These are phyloP conservation scores for Orchesellides sinensis DNA, from an alignment of 2,888 invertebrate genomes.

Conservation along the genomic window DNA sequence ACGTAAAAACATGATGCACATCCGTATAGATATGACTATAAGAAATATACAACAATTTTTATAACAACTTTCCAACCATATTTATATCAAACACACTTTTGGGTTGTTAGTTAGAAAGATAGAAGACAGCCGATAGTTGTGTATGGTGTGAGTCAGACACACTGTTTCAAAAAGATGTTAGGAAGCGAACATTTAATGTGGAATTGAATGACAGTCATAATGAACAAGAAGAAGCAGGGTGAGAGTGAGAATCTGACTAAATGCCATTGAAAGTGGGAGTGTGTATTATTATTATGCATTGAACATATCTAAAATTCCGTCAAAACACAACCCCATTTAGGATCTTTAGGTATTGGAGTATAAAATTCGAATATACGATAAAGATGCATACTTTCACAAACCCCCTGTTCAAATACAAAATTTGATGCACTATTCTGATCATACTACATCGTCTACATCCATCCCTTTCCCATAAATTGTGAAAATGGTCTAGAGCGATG, in stretches of 20 bases:
- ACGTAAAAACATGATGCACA: neutral
- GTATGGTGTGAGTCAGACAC: conserved; percentile 42
- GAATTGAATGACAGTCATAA: conserved; percentile 32
- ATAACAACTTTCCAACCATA: neutral
- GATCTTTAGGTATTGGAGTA: neutral
- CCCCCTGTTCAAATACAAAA: neutral
- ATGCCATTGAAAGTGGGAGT: conserved; percentile 7
- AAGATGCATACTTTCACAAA: neutral
- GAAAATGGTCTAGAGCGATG: neutral
- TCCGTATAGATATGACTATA: neutral
- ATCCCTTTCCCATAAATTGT: conserved; percentile 18
- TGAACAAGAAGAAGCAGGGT: conserved; percentile 34
- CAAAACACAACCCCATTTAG: conserved; percentile 34
- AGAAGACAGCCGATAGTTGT: neutral
- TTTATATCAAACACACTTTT: neutral
- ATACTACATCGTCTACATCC: neutral
- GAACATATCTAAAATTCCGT: conserved; percentile 39
- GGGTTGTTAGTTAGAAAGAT: neutral
- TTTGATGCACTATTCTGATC: conserved; percentile 14
- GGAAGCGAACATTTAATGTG: neutral
- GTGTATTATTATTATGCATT: neutral
- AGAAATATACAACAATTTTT: conserved; percentile 7
- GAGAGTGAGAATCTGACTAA: conserved; percentile 40
- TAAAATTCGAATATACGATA: neutral
- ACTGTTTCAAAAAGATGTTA: neutral